Conservation (phyloP, 2,113 vertebrate species). For the Chionodraco myersi region DNA sequence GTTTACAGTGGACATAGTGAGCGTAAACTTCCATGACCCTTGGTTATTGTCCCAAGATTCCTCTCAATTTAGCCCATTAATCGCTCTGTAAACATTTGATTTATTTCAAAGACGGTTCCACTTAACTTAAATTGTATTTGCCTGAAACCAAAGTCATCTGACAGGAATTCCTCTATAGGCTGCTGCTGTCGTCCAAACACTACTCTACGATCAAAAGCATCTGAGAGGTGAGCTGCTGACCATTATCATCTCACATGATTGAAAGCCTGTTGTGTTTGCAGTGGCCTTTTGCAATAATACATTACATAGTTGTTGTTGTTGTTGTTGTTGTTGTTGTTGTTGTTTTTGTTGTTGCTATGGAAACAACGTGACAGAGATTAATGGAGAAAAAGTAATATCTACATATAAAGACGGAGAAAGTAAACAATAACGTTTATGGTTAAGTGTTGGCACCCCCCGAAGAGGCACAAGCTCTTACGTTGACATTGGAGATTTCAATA, state of each 20-base stretch:
- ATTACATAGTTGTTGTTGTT: slow-evolving; percentile 1
- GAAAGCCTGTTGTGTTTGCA: slow-evolving; percentile 60
- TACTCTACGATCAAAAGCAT: slow-evolving; percentile 64
- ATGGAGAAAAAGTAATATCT: no score
- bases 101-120: slow-evolving; percentile 71
- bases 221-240: slow-evolving; percentile 42
- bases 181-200: slow-evolving; percentile 46
- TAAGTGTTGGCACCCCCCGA: no score
- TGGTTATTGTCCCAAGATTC: slow-evolving; percentile 44
- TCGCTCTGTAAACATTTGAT: slow-evolving; percentile 76
- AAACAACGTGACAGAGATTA: no score
- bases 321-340: no score
- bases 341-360: no score
- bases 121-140: slow-evolving; percentile 72
- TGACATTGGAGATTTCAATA: no score
- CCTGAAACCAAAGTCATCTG: slow-evolving; percentile 74
- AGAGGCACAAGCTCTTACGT: no score
- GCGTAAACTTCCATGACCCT: slow-evolving; percentile 39
- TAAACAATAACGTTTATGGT: no score
- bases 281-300: slow-evolving; percentile 47
- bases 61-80: slow-evolving; percentile 67
- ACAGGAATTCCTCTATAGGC: slow-evolving; percentile 57
- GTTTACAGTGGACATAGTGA: slow-evolving; percentile 30
- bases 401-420: no score
- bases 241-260: slow-evolving; percentile 47